A percentile compares a stretch with the other conserved stretches of the same genome.
Conservation (phyloP, 1,140 invertebrate species). For the Saxidomus purpurata region DNA sequence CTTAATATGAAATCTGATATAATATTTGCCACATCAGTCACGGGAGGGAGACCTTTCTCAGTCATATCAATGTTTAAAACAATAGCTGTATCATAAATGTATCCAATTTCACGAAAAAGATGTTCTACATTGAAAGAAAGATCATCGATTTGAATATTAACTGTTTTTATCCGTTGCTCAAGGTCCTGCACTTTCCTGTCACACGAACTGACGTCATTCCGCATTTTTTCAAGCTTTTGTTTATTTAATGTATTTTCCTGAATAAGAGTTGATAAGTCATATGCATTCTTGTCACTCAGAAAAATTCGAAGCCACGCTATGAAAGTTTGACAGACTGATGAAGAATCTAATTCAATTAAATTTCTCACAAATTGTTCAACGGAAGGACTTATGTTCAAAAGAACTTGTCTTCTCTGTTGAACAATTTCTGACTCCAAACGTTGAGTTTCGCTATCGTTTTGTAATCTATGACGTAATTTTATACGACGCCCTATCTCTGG, state of each 20-base stretch:
- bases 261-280: neutral
- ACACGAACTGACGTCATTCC: neutral
- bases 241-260: neutral
- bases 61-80: neutral
- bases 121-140: constrained; percentile 2
- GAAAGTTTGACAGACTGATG: neutral
- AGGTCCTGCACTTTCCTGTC: neutral
- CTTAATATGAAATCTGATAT: neutral
- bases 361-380: neutral
- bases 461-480: neutral
- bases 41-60: neutral
- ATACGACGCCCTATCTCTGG: neutral
- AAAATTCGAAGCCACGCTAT: neutral
- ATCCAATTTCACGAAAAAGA: constrained; percentile 22
- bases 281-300: neutral
- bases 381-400: neutral
- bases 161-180: neutral
- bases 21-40: neutral
- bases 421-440: neutral
- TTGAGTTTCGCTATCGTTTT: neutral
- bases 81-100: neutral
- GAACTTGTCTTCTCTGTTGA: neutral
- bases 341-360: neutral
- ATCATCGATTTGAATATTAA: neutral
- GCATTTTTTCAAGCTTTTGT: neutral